phyloP scores from a whole-genome alignment of 2,113 vertebrate species.

The Martes martes region DNA sequence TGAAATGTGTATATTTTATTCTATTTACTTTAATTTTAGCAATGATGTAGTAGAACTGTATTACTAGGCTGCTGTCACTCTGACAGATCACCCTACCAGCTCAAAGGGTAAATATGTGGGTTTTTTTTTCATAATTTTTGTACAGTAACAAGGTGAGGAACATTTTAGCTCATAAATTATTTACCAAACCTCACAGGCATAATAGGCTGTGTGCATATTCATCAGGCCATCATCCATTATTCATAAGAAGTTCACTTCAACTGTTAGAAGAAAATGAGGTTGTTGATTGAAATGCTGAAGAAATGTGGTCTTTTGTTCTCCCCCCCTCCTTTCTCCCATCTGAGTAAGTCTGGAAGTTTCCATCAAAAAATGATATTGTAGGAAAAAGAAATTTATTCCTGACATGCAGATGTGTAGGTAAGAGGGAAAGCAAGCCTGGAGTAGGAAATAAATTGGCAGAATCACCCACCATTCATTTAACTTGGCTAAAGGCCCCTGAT shows the following conservation, averaged over 20 bases:
- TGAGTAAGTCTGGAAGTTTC: conserved; percentile 54
- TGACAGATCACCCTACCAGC: conserved; percentile 50
- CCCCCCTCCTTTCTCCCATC: background rate
- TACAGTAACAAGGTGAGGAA: conserved; percentile 78
- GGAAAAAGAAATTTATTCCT: conserved; percentile 25
- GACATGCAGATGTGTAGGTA: background rate
- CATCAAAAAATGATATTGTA: conserved; percentile 29
- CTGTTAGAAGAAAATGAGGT: conserved; percentile 72
- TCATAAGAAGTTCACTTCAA: conserved; percentile 77
- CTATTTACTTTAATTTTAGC: conserved; percentile 20
- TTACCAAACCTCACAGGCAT: conserved; percentile 79
- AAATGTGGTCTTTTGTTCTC: conserved; percentile 63
- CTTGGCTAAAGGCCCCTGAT: background rate
- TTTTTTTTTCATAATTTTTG: conserved; percentile 31
- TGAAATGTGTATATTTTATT: conserved; percentile 30
- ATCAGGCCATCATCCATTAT: conserved; percentile 81
- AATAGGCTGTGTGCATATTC: conserved; percentile 81
- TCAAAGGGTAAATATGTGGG: conserved; percentile 70
- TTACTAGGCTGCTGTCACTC: background rate
- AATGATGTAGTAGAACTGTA: background rate
- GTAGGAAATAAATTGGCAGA: conserved; percentile 29
- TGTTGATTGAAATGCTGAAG: conserved; percentile 71
- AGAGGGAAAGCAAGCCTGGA: background rate
- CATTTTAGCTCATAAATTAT: conserved; percentile 83
- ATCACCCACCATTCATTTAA: background rate